These are phyloP conservation scores for Baryphthengus martii DNA, from an alignment of 2,113 vertebrate genomes.

Conservation along the genomic window DNA sequence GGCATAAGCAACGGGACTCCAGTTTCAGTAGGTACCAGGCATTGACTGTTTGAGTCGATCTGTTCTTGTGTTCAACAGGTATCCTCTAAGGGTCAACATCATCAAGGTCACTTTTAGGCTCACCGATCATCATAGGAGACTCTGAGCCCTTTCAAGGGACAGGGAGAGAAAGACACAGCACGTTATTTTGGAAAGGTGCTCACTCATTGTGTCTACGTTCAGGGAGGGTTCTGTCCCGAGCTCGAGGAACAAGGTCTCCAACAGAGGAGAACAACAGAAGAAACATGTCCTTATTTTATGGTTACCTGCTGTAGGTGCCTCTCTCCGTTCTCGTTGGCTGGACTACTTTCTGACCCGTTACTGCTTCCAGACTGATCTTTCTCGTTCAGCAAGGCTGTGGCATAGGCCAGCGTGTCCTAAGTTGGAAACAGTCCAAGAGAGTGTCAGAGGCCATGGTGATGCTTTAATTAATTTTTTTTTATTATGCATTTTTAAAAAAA, in stretches of 20 bases:
- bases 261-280: neutral
- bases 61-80: neutral
- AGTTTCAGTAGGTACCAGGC: slow-evolving; percentile 51
- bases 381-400: slow-evolving; percentile 95
- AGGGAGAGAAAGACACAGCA: neutral
- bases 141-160: slow-evolving; percentile 84
- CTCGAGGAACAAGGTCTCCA: neutral
- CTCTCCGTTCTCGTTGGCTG: slow-evolving; percentile 92
- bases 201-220: neutral
- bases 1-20: slow-evolving; percentile 47
- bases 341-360: slow-evolving; percentile 95
- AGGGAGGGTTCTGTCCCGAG: neutral
- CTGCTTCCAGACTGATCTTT: slow-evolving; percentile 98
- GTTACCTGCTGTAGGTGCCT: slow-evolving; percentile 91
- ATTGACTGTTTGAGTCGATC: neutral
- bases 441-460: neutral
- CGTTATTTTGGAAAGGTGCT: neutral
- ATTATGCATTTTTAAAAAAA: neutral
- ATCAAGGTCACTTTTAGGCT: slow-evolving; percentile 94
- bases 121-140: slow-evolving; percentile 97
- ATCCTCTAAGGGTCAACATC: slow-evolving; percentile 89
- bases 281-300: neutral
- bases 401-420: slow-evolving; percentile 94
- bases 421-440: neutral
- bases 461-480: neutral